A percentile compares a stretch with the other conserved stretches of the same genome.
These are phyloP conservation scores for Cabera pusaria DNA, from an alignment of 2,888 invertebrate genomes.

Conservation along the genomic window DNA sequence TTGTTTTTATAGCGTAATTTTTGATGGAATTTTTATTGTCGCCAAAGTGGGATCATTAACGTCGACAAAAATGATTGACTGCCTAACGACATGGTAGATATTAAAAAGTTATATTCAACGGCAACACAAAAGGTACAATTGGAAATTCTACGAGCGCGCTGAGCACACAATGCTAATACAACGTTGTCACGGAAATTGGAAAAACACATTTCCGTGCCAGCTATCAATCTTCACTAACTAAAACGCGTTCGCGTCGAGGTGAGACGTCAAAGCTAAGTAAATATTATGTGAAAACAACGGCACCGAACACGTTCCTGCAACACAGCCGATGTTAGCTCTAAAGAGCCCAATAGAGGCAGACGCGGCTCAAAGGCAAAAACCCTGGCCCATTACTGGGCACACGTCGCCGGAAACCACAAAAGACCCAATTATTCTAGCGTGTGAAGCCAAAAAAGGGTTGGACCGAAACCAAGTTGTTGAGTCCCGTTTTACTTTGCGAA, in stretches of 20 bases:
- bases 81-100: slow-evolving; percentile 28
- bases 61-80: slow-evolving; percentile 49
- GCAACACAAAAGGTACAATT: slow-evolving; percentile 20
- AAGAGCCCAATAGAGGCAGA: slow-evolving; percentile 53
- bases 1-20: slow-evolving; percentile 57
- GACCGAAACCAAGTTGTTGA: slow-evolving; percentile 57
- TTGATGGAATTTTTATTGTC: slow-evolving; percentile 56
- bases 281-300: slow-evolving; percentile 39
- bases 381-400: slow-evolving; percentile 63
- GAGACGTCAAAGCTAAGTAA: slow-evolving; percentile 31
- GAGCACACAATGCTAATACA: slow-evolving; percentile 11
- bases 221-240: slow-evolving; percentile 22
- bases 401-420: slow-evolving; percentile 69
- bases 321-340: slow-evolving; percentile 42
- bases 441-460: slow-evolving; percentile 70
- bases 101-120: slow-evolving; percentile 35
- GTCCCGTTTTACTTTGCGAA: slow-evolving; percentile 53
- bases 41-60: slow-evolving; percentile 54
- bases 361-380: slow-evolving; percentile 62
- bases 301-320: slow-evolving; percentile 19
- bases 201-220: slow-evolving; percentile 24
- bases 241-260: slow-evolving; percentile 12
- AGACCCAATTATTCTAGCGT: slow-evolving; percentile 71
- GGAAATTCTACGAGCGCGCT: slow-evolving; percentile 3
- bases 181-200: slow-evolving; percentile 22